These are phyloP conservation scores for Myripristis jacobus DNA, from an alignment of 2,797 vertebrate species.

Conservation along the genomic window DNA sequence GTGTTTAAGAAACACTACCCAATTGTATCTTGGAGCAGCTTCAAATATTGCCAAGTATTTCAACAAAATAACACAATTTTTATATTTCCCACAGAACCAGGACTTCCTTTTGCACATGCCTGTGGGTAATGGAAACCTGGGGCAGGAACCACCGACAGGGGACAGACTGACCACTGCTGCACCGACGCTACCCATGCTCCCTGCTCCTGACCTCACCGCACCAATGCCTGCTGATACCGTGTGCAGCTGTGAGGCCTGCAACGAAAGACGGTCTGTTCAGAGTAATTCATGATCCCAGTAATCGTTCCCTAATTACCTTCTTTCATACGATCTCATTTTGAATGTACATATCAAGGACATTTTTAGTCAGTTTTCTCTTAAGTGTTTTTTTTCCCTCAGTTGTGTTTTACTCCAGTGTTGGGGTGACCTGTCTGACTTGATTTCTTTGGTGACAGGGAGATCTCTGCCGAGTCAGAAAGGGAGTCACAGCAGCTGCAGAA, in stretches of 20 bases:
- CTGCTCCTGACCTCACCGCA: conserved; percentile 85
- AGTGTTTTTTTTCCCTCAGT: too few relatives aligned
- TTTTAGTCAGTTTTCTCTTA: too few relatives aligned
- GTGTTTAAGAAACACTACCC: background rate
- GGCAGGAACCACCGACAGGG: conserved; percentile 84
- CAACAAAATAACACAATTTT: conserved; percentile 6
- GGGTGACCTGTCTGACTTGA: background rate
- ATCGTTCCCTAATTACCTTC: background rate
- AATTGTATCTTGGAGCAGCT: conserved; percentile 8
- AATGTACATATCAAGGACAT: background rate
- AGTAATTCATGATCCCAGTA: background rate
- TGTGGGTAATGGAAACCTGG: conserved; percentile 87
- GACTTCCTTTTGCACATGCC: conserved; percentile 96
- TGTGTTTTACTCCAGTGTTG: background rate
- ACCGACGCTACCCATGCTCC: conserved; percentile 87
- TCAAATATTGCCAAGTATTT: background rate
- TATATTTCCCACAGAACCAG: conserved; percentile 84
- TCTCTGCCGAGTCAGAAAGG: conserved; percentile 91
- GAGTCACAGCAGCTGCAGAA: conserved; percentile 98
- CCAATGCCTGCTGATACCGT: conserved; percentile 86
- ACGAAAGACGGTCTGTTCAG: conserved; percentile 90
- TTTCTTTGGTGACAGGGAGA: conserved; percentile 85
- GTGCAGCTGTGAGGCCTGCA: conserved; percentile 96
- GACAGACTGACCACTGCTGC: conserved; percentile 87
- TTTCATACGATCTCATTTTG: background rate